These are phyloP conservation scores for Zootoca vivipara DNA, from an alignment of 2,113 vertebrate genomes.

Conservation along the genomic window DNA sequence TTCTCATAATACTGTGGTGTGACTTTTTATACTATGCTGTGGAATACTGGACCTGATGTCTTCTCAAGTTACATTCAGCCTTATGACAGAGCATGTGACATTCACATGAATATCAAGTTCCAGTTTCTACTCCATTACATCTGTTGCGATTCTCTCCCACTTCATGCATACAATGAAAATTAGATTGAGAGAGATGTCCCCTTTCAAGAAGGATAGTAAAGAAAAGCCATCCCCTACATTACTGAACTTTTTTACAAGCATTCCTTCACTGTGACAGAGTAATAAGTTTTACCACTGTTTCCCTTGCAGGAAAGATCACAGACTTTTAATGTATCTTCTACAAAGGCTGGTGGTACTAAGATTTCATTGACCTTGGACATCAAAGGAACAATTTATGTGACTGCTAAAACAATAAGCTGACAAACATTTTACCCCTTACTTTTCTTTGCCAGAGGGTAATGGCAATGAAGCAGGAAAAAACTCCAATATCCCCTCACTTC, in stretches of 20 bases:
- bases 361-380: constrained; percentile 70
- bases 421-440: constrained; percentile 39
- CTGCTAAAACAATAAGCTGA: constrained; percentile 66
- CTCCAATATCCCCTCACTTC: no score
- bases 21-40: neutral
- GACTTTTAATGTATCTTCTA: constrained; percentile 65
- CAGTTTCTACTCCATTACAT: neutral
- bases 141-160: neutral
- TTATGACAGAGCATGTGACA: neutral
- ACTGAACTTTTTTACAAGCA: neutral
- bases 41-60: neutral
- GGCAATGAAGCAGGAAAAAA: neutral
- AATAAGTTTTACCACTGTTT: constrained; percentile 73
- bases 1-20: neutral
- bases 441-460: constrained; percentile 44
- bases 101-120: constrained; percentile 1
- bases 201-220: constrained; percentile 6
- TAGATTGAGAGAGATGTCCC: constrained; percentile 16
- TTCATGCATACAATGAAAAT: constrained; percentile 8
- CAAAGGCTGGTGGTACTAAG: constrained; percentile 58
- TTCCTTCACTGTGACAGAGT: constrained; percentile 35
- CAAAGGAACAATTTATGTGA: constrained; percentile 64
- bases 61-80: neutral
- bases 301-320: constrained; percentile 75
- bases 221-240: neutral